Evolutionary conservation across 2,888 invertebrate species (phyloP).

Genomic region (Drosophila pegasa): DNA sequence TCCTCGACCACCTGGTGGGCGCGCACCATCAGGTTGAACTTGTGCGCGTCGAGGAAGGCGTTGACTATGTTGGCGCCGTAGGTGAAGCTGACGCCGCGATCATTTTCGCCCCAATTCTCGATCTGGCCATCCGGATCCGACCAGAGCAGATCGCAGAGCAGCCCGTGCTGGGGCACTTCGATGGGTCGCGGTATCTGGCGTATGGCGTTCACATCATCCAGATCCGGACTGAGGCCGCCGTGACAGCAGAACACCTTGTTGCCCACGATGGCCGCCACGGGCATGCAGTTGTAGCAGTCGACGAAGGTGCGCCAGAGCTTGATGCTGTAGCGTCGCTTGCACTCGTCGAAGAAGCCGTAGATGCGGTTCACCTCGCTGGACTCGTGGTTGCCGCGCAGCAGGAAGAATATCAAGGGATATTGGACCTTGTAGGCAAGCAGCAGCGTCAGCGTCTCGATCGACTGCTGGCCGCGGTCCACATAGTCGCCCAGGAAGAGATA

Average conservation of each 20-base stretch:
- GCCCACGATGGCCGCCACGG: constrained; percentile 38
- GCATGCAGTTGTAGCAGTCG: constrained; percentile 44
- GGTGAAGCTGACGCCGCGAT: constrained; percentile 30
- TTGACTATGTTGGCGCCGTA: constrained; percentile 17
- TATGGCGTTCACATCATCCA: constrained; percentile 18
- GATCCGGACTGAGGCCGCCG: constrained; percentile 34
- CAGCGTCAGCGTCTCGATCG: constrained; percentile 32
- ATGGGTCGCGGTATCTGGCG: constrained; percentile 18
- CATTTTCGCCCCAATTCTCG: constrained; percentile 9
- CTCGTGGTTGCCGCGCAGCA: constrained; percentile 43
- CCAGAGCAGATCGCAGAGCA: constrained; percentile 42
- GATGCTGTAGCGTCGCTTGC: constrained; percentile 36
- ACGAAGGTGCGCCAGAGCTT: constrained; percentile 42
- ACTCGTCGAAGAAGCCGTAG: constrained; percentile 44
- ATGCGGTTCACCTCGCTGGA: constrained; percentile 29
- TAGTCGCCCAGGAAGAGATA: constrained; percentile 46
- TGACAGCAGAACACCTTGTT: constrained; percentile 41
- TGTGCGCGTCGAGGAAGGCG: constrained; percentile 4
- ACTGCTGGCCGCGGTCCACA: constrained; percentile 36
- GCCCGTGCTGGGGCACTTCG: constrained; percentile 23
- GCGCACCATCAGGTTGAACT: constrained; percentile 31
- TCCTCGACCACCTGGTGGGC: constrained; percentile 47
- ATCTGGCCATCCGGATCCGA: constrained; percentile 22
- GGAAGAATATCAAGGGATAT: constrained; percentile 21
- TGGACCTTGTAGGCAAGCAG: constrained; percentile 40